phyloP scores from a whole-genome alignment of 2,113 vertebrate species.

The Maccullochella peelii region DNA sequence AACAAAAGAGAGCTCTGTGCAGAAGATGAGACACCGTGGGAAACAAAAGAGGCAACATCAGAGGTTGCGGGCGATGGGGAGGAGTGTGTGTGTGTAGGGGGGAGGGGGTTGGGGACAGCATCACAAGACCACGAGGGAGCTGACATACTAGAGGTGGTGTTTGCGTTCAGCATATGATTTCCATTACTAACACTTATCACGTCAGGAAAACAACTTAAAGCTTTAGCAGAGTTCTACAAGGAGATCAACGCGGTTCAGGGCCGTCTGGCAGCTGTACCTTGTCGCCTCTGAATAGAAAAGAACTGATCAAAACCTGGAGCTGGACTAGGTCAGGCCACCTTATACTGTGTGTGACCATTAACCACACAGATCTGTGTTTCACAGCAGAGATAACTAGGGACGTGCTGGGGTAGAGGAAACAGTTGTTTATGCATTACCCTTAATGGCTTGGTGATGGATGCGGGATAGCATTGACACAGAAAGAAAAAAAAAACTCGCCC shows the following conservation, averaged over 20 bases:
- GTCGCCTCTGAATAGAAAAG: conserved; percentile 16
- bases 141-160: conserved; percentile 55
- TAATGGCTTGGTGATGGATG: conserved; percentile 42
- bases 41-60: conserved; percentile 70
- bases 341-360: conserved; percentile 47
- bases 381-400: conserved; percentile 44
- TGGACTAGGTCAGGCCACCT: conserved; percentile 28
- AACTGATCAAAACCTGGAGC: conserved; percentile 36
- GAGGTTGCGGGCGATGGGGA: conserved; percentile 43
- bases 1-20: conserved; percentile 63
- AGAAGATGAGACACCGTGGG: conserved; percentile 62
- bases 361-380: conserved; percentile 50
- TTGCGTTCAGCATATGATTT: conserved; percentile 69
- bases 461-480: conserved; percentile 21
- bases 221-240: conserved; percentile 32
- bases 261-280: conserved; percentile 24
- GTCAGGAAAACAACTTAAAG: conserved; percentile 53
- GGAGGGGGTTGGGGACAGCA: conserved; percentile 1
- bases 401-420: conserved; percentile 50
- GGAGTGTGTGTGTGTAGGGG: background rate
- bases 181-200: conserved; percentile 60
- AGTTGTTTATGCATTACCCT: conserved; percentile 46
- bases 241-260: conserved; percentile 26
- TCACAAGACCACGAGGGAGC: conserved; percentile 66
- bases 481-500: conserved; percentile 20